Evolutionary conservation across 2,888 invertebrate genomes (phyloP).

Genomic region (Crematogaster levior): DNA sequence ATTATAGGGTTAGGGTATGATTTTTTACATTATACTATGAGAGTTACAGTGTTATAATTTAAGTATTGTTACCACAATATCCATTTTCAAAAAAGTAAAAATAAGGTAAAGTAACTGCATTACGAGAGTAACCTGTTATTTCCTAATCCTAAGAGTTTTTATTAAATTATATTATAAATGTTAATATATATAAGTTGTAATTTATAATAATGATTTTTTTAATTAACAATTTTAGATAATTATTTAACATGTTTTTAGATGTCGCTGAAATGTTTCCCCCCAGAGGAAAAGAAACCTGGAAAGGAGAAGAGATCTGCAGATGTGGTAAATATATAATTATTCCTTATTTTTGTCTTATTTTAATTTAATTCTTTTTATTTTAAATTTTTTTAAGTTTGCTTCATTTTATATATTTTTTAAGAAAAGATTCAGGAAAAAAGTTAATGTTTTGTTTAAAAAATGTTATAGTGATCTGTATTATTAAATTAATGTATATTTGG

Average conservation of each 20-base stretch:
- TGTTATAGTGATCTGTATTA: not conserved
- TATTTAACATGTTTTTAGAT: constrained; percentile 71
- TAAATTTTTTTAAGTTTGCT: not conserved
- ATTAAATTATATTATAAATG: too few species aligned
- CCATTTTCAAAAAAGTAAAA: too few species aligned
- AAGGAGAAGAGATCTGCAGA: constrained; percentile 64
- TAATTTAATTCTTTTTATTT: too few species aligned
- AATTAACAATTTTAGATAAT: not conserved
- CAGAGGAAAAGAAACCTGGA: constrained; percentile 78
- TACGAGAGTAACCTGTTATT: too few species aligned
- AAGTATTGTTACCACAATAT: too few species aligned
- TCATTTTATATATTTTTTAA: not conserved
- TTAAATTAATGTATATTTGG: not conserved
- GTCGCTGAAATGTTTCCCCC: constrained; percentile 80
- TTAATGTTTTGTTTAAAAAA: not conserved
- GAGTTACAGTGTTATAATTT: too few species aligned
- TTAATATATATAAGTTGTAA: too few species aligned
- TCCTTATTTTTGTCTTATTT: not conserved
- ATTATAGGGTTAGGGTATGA: too few species aligned
- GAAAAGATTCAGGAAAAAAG: not conserved
- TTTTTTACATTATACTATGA: too few species aligned
- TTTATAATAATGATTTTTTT: not conserved
- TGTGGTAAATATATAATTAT: constrained; percentile 70
- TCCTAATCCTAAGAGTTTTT: too few species aligned
- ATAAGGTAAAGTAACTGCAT: too few species aligned